Base-by-base conservation (phyloP, 2,113 vertebrate species). In the Pluvianellus socialis region DNA sequence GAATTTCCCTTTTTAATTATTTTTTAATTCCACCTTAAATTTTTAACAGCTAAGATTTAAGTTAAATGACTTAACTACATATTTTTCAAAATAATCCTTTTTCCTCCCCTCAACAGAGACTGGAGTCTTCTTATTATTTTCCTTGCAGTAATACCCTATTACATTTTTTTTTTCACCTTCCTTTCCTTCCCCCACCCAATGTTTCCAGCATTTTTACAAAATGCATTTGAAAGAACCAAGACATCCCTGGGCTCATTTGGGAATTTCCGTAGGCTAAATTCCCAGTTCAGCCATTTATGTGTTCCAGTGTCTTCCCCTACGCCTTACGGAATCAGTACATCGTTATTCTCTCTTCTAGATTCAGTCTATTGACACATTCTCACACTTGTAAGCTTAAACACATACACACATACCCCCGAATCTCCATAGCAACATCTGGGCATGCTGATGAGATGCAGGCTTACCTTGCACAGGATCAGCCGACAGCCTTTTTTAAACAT, bases 371-470 rank as follows among this genome's bases (percentile, higher is more conserved):
- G 90, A 94, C 93, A 97, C 89, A 85, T 94, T 91, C 95, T 96
- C 97, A 96, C 95, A 96, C 94, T 90, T 70, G 74, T 79, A 94
- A 97, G 94, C 85, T 97, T 44, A 72, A 96, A 91, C 74, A 96
- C 94, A 96, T 61, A 52, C 75, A 45, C 82, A 44, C 79, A 86
- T 50, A 75, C 86, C 93, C 93, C 83, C 81, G 72, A 87, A 95
- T 98, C 96, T 95, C 98, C 98, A 98, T 95, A 96, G 98, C 96
- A 97, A 97, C 97, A 95, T 94, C 94, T 55, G 92, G 76, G 96
- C 91, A 42, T 86, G 94, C 22, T 90, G 82, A 93, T 81, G 92
- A 94, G 95, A 56, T 30, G 73, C 96, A 73, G 94, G 63, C 92
- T 93, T 28, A 86, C 91, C 94, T 92, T 94, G 75, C 84, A 7